A percentile compares a stretch with the other conserved stretches of the same genome.
Evolutionary conservation across 2,888 invertebrate genomes (phyloP).

Genomic region (Tetranychus piercei): DNA sequence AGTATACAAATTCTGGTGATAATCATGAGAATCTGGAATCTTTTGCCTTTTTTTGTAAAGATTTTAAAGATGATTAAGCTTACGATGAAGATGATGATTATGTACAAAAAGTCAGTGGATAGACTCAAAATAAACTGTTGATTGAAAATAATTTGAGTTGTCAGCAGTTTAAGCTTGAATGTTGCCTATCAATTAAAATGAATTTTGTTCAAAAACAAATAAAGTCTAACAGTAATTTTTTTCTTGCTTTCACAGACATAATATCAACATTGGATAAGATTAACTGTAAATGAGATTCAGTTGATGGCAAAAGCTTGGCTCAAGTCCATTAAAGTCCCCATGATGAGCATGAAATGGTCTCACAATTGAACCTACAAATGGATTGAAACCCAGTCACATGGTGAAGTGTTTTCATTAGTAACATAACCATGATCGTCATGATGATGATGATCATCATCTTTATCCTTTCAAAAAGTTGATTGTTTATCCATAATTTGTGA

Average conservation of each 20-base stretch:
- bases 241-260: too few species aligned
- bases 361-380: not conserved
- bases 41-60: too few species aligned
- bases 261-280: not conserved
- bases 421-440: not conserved
- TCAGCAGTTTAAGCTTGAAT: not conserved
- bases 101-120: not conserved
- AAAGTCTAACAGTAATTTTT: not conserved
- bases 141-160: not conserved
- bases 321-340: slow-evolving; percentile 1
- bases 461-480: not conserved
- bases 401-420: not conserved
- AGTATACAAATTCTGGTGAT: too few species aligned
- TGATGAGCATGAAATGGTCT: not conserved
- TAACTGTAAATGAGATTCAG: not conserved
- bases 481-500: too few species aligned
- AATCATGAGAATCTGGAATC: too few species aligned
- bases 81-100: not conserved
- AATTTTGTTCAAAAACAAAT: not conserved
- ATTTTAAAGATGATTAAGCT: too few species aligned
- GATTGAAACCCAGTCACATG: not conserved
- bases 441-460: not conserved
- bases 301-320: not conserved
- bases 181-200: not conserved
- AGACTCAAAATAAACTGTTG: not conserved